These are phyloP conservation scores for Perca fluviatilis DNA, from an alignment of 2,113 vertebrate genomes.

Conservation along the genomic window DNA sequence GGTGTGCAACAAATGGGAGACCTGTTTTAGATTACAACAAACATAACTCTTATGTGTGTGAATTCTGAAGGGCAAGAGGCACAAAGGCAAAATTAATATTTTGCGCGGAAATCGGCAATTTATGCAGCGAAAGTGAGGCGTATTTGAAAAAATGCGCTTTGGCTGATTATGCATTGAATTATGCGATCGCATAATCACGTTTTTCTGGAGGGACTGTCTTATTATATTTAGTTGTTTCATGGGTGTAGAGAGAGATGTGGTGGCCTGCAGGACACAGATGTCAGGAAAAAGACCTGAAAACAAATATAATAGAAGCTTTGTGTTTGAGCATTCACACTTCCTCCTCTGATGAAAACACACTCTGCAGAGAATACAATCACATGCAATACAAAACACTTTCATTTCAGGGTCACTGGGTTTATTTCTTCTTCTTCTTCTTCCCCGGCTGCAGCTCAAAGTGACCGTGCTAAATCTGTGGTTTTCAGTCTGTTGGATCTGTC, in stretches of 20 bases:
- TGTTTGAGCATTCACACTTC: not conserved
- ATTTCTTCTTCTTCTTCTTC: not conserved
- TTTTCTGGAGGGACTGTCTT: too few relatives aligned
- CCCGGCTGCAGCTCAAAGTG: not conserved
- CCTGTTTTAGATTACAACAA: not conserved
- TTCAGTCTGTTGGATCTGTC: not conserved
- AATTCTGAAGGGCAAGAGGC: not conserved
- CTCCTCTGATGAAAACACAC: not conserved
- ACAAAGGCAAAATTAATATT: too few relatives aligned
- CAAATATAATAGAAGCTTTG: not conserved
- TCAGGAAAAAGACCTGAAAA: slow-evolving; percentile 3
- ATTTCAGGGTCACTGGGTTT: not conserved
- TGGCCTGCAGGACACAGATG: not conserved
- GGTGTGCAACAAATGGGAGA: not conserved
- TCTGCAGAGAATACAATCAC: not conserved
- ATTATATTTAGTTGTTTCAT: too few relatives aligned
- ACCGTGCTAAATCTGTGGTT: not conserved
- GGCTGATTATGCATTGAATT: too few relatives aligned
- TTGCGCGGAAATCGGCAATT: too few relatives aligned
- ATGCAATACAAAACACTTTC: not conserved
- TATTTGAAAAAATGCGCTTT: too few relatives aligned
- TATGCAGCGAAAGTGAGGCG: too few relatives aligned
- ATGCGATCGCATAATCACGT: too few relatives aligned
- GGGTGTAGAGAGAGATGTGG: not conserved
- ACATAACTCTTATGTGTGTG: not conserved